Evolutionary conservation across 2,797 vertebrate species (phyloP).

Genomic region (Coilia nasus): DNA sequence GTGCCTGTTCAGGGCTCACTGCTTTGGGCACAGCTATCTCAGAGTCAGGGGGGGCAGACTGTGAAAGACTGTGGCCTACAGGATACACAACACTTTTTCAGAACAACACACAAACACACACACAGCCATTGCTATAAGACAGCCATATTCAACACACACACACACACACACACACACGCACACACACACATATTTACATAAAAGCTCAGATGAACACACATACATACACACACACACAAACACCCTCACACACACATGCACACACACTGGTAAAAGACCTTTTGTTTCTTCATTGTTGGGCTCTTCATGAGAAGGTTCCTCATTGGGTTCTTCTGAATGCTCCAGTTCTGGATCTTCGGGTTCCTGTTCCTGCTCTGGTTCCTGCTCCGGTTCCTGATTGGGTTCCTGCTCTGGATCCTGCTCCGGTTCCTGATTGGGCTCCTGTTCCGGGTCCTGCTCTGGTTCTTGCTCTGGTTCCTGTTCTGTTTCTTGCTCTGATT

Average conservation of each 20-base stretch:
- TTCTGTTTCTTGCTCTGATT: conserved; percentile 54
- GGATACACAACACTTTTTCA: background rate
- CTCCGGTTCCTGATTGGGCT: conserved; percentile 31
- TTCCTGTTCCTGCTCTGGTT: conserved; percentile 42
- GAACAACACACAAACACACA: background rate
- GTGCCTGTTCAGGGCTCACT: background rate
- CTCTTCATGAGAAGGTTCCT: background rate
- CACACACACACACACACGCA: too few species aligned
- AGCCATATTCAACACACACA: conserved; percentile 42
- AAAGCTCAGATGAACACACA: background rate
- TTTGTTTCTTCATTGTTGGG: background rate
- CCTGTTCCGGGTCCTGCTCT: conserved; percentile 50
- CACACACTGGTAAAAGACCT: background rate
- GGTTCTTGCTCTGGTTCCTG: conserved; percentile 57
- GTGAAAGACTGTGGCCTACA: background rate
- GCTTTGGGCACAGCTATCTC: background rate
- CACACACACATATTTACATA: too few species aligned
- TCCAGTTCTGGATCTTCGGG: background rate
- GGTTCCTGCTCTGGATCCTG: conserved; percentile 60
- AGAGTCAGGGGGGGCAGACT: background rate
- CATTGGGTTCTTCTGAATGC: background rate
- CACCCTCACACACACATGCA: background rate
- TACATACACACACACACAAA: background rate
- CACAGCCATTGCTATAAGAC: too few species aligned
- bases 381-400: conserved; percentile 56